A percentile compares a stretch with the other conserved stretches of the same genome.
Evolutionary conservation across 2,113 vertebrate species (phyloP).

Genomic region (Megaptera novaeangliae): DNA sequence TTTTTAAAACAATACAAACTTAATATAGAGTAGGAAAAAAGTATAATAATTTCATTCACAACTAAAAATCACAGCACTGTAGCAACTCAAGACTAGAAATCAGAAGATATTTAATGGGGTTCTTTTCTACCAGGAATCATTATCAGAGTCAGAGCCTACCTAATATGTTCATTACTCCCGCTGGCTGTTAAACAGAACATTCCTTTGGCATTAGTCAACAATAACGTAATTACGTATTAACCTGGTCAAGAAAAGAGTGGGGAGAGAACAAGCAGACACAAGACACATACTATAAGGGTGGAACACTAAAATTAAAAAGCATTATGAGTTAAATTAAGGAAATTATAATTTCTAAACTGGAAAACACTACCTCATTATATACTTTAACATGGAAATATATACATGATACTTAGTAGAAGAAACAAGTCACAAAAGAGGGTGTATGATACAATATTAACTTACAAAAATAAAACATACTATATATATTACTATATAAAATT

Average conservation of each 20-base stretch:
- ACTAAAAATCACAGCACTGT: slow-evolving; percentile 17
- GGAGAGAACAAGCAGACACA: background rate
- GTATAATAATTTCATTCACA: background rate
- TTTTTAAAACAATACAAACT: slow-evolving; percentile 25
- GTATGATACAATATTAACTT: background rate
- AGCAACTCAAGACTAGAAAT: background rate
- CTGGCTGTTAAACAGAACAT: slow-evolving; percentile 20
- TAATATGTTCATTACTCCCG: slow-evolving; percentile 10
- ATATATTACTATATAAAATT: background rate
- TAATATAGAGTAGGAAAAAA: slow-evolving; percentile 7
- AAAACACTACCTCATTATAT: background rate
- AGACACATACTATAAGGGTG: background rate
- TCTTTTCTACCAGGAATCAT: slow-evolving; percentile 39
- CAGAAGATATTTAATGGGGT: background rate
- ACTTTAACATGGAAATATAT: background rate
- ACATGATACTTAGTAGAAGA: background rate
- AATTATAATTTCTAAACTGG: slow-evolving; percentile 30
- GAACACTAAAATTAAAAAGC: slow-evolving; percentile 47
- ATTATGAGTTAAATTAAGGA: slow-evolving; percentile 23
- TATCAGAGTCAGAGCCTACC: background rate
- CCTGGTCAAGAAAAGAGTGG: slow-evolving; percentile 29
- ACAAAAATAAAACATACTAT: background rate
- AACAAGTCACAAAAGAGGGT: slow-evolving; percentile 5
- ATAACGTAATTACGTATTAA: slow-evolving; percentile 22
- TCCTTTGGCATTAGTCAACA: slow-evolving; percentile 47